These are phyloP conservation scores for Pelobates cultripes DNA, from an alignment of 2,797 vertebrate genomes.

Conservation along the genomic window DNA sequence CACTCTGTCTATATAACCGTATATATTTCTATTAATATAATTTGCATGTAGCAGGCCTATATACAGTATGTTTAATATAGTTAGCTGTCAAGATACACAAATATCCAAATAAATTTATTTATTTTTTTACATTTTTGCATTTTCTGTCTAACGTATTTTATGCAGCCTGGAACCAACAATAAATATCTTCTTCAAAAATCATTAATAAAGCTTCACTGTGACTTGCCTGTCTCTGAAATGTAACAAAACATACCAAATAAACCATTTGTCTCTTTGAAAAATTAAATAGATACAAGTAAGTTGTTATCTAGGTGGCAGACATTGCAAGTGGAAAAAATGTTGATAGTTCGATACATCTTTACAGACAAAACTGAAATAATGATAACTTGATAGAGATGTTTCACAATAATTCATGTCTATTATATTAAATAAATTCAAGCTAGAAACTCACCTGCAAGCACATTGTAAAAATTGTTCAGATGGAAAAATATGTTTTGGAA, in stretches of 20 bases:
- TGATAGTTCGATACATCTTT: slow-evolving; percentile 11
- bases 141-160: not conserved
- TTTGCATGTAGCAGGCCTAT: no score
- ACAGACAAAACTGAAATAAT: not conserved
- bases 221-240: slow-evolving; percentile 63
- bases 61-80: no score
- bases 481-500: slow-evolving; percentile 11
- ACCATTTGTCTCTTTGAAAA: slow-evolving; percentile 53
- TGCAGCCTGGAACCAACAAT: not conserved
- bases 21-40: no score
- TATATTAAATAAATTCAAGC: no score
- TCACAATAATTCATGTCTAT: not conserved
- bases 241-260: slow-evolving; percentile 43
- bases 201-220: slow-evolving; percentile 4
- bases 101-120: no score
- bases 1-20: no score
- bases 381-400: not conserved
- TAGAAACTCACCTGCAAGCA: not conserved
- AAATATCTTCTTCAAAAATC: not conserved
- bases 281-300: slow-evolving; percentile 39
- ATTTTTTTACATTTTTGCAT: no score
- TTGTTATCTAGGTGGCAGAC: slow-evolving; percentile 51
- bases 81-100: no score
- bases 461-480: slow-evolving; percentile 22
- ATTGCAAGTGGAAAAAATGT: slow-evolving; percentile 40